Conservation (phyloP, 2,113 vertebrate species). For the Gymnorhina tibicen region DNA sequence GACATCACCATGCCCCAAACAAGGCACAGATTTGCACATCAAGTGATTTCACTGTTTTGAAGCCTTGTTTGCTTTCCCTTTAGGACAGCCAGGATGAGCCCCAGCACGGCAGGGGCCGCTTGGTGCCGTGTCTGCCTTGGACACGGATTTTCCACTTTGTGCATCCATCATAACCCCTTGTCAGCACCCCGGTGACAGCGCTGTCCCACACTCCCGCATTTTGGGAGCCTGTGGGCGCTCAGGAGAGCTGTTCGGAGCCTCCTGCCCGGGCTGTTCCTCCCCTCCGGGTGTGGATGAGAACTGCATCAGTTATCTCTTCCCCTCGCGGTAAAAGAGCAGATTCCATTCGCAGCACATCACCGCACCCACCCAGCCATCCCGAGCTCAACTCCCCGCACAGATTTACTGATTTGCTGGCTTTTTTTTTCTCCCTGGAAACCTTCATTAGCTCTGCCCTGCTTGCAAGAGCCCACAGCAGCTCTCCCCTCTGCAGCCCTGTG, state of each 20-base stretch:
- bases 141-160: background rate
- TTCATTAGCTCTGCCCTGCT: background rate
- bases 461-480: background rate
- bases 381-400: background rate
- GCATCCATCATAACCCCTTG: background rate
- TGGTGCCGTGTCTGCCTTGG: background rate
- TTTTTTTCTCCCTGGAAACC: background rate
- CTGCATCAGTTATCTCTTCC: background rate
- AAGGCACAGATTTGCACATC: background rate
- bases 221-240: rapidly evolving
- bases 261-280: background rate
- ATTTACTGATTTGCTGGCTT: background rate
- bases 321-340: background rate
- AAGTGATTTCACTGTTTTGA: background rate
- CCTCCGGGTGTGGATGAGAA: background rate
- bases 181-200: background rate
- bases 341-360: slow-evolving; percentile 34
- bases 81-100: background rate
- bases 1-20: background rate
- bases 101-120: background rate
- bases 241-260: background rate
- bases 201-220: background rate
- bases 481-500: background rate
- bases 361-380: background rate
- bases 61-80: background rate